phyloP scores from a whole-genome alignment of 2,113 vertebrate species.

The Corythaixoides concolor region DNA sequence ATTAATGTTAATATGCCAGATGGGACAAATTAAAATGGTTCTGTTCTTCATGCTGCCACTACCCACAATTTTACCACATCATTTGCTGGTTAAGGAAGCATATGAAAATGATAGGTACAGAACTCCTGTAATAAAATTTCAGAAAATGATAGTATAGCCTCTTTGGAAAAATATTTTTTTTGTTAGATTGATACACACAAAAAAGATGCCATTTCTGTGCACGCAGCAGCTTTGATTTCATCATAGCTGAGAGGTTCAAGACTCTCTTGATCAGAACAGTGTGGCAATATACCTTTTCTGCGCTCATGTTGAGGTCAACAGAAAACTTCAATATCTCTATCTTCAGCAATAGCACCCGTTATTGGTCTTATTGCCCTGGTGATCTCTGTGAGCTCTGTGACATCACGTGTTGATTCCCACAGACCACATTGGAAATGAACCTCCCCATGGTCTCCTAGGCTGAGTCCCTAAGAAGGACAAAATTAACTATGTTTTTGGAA shows the following conservation, averaged over 20 bases:
- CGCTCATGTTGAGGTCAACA: background rate
- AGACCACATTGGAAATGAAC: background rate
- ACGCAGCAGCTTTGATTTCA: background rate
- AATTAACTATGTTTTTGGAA: background rate
- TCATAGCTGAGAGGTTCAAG: background rate
- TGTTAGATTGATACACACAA: background rate
- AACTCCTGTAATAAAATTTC: slow-evolving; percentile 64
- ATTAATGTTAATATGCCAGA: slow-evolving; percentile 85
- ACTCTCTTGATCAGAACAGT: background rate
- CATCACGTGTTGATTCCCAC: rapidly evolving
- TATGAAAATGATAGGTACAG: slow-evolving; percentile 75
- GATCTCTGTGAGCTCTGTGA: background rate
- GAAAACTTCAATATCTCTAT: background rate
- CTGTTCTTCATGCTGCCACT: slow-evolving; percentile 78
- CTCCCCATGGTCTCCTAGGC: rapidly evolving
- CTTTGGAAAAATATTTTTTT: slow-evolving; percentile 24
- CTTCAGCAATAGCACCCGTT: background rate
- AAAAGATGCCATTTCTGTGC: background rate
- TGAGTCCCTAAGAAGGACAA: background rate
- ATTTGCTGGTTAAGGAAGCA: slow-evolving; percentile 78
- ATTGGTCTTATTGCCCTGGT: background rate
- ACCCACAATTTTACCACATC: slow-evolving; percentile 81
- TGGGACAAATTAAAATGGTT: slow-evolving; percentile 83
- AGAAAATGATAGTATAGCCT: slow-evolving; percentile 48
- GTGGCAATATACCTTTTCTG: background rate